Evolutionary conservation across 2,113 vertebrate species (phyloP).

Genomic region (Nettapus auritus): DNA sequence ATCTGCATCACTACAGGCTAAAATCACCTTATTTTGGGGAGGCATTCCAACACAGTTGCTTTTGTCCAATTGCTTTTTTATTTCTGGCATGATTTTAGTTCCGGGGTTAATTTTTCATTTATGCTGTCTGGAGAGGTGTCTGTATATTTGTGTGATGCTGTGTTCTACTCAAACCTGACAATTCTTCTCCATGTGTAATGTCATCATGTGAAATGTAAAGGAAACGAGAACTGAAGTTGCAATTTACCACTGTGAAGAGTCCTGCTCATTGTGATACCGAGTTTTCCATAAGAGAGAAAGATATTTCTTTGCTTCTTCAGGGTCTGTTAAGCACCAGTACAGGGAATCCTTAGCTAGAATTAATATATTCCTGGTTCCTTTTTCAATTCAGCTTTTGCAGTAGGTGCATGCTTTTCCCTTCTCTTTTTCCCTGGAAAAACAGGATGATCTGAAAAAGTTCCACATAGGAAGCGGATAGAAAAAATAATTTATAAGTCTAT

Average conservation of each 20-base stretch:
- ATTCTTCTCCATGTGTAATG: not conserved
- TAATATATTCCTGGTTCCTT: not conserved
- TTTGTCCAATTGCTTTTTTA: not conserved
- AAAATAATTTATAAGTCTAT: not conserved
- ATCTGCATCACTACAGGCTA: not conserved
- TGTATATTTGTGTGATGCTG: not conserved
- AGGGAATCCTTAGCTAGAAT: not conserved
- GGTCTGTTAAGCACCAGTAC: not conserved
- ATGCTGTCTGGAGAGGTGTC: not conserved
- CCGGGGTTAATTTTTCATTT: conserved; percentile 13
- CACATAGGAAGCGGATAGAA: not conserved
- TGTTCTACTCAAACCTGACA: not conserved
- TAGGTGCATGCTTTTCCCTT: not conserved
- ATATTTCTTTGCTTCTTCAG: not conserved
- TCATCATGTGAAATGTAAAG: conserved; percentile 14
- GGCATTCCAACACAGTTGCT: not conserved
- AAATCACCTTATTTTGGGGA: not conserved
- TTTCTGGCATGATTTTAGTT: not conserved
- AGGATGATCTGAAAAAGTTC: not conserved
- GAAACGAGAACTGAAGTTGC: conserved; percentile 34
- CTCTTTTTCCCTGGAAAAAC: not conserved
- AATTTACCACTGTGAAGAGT: not conserved
- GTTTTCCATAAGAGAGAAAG: not conserved
- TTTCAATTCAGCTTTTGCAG: not conserved
- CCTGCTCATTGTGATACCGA: not conserved